These are phyloP conservation scores for Morone chrysops DNA, from an alignment of 2,113 vertebrate species.

Conservation along the genomic window DNA sequence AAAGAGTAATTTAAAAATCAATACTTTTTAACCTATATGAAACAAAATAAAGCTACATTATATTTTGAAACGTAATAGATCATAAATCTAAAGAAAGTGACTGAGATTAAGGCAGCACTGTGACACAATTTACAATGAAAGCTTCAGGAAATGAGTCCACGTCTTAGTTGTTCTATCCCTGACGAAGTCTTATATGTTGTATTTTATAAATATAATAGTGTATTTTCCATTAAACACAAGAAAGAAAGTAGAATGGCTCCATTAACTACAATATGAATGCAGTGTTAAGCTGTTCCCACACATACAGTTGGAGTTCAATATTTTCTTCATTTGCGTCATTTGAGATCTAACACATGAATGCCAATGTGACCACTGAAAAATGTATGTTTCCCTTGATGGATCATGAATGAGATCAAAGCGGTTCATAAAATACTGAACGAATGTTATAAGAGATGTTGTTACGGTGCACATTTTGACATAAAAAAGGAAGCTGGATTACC, in stretches of 20 bases:
- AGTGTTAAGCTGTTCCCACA: conserved; percentile 20
- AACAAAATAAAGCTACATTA: background rate
- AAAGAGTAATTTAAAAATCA: conserved; percentile 1
- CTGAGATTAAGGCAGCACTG: background rate
- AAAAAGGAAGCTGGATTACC: conserved; percentile 2
- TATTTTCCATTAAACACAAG: too few species aligned
- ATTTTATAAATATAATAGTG: background rate
- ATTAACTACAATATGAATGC: conserved; percentile 3
- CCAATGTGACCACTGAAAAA: conserved; percentile 10
- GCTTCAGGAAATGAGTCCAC: background rate
- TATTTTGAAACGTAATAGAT: background rate
- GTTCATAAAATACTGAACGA: background rate
- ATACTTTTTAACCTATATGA: background rate
- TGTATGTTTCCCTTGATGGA: conserved; percentile 23
- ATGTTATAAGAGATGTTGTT: background rate
- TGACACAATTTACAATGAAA: background rate
- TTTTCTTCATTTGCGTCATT: conserved; percentile 8
- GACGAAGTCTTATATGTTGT: conserved; percentile 5
- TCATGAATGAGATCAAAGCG: conserved; percentile 15
- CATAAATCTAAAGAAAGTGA: background rate
- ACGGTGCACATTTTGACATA: background rate
- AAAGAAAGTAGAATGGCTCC: background rate
- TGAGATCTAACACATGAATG: conserved; percentile 28
- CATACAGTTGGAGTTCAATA: conserved; percentile 9
- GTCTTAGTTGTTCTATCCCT: background rate